Evolutionary conservation across 2,113 vertebrate genomes (phyloP).

Genomic region (Podarcis cretensis): DNA sequence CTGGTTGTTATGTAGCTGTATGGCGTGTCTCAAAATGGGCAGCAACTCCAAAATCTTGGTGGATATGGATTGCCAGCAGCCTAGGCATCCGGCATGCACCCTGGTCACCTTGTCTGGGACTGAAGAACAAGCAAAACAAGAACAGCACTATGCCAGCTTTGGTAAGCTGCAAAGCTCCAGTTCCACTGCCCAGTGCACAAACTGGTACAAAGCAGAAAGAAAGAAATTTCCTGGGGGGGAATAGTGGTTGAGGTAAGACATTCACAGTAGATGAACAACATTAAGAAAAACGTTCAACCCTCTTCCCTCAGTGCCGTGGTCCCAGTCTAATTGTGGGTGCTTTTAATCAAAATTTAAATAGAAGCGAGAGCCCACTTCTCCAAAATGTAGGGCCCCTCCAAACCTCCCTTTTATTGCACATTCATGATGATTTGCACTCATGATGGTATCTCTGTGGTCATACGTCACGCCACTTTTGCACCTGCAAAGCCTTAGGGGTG

Average conservation of each 20-base stretch:
- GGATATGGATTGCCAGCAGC: constrained; percentile 76
- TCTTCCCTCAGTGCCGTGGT: background rate
- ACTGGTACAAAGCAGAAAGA: too few relatives aligned
- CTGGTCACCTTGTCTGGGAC: constrained; percentile 33
- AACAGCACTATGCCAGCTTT: background rate
- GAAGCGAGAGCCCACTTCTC: background rate
- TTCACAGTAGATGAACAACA: background rate
- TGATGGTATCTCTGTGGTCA: too few relatives aligned
- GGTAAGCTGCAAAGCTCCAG: background rate
- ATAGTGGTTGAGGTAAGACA: background rate
- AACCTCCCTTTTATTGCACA: too few relatives aligned
- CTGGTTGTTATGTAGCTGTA: constrained; percentile 78
- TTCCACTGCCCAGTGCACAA: background rate
- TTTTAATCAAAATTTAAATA: background rate
- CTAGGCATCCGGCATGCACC: constrained; percentile 68
- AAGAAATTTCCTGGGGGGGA: background rate
- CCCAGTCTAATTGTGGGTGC: background rate
- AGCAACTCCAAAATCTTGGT: constrained; percentile 67
- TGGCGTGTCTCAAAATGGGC: constrained; percentile 70
- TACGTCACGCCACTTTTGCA: too few relatives aligned
- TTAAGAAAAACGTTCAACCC: background rate
- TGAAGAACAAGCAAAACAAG: constrained; percentile 53
- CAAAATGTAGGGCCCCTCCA: too few relatives aligned
- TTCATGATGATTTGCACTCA: too few relatives aligned
- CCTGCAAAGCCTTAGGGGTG: too few relatives aligned